Percentiles rank a stretch among this genome's conserved stretches.
These are phyloP conservation scores for Torymus texanus DNA, from an alignment of 2,888 invertebrate species.

Conservation along the genomic window DNA sequence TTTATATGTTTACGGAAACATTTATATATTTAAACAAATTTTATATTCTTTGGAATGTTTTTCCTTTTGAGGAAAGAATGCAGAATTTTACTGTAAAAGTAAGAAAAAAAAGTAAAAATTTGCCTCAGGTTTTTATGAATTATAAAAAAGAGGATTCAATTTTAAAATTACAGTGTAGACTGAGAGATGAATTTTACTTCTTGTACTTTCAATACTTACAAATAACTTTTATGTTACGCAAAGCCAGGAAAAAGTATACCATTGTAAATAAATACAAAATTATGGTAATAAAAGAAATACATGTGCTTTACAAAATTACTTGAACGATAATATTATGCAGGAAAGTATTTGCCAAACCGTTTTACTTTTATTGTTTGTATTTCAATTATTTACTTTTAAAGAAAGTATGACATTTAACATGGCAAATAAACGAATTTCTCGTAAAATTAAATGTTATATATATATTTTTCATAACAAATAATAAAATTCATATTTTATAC, in stretches of 20 bases:
- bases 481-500: too few relatives aligned
- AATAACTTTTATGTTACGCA: background rate
- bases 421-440: too few relatives aligned
- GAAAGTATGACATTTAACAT: too few relatives aligned
- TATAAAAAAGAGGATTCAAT: constrained; percentile 18
- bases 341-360: too few relatives aligned
- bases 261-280: too few relatives aligned
- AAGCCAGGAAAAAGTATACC: background rate
- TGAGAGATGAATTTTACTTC: background rate
- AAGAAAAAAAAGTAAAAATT: background rate
- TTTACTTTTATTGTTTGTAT: too few relatives aligned
- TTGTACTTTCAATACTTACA: background rate
- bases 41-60: background rate
- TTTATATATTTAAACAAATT: background rate
- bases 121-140: constrained; percentile 21
- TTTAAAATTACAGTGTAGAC: constrained; percentile 19
- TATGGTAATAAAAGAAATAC: too few relatives aligned
- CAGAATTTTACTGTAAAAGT: background rate
- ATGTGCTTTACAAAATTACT: too few relatives aligned
- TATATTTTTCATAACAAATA: too few relatives aligned
- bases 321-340: too few relatives aligned
- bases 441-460: too few relatives aligned
- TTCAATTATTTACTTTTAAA: too few relatives aligned
- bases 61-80: background rate
- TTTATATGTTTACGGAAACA: background rate